Conservation (phyloP, 2,113 vertebrate genomes). For the Aspiorhynchus laticeps region DNA sequence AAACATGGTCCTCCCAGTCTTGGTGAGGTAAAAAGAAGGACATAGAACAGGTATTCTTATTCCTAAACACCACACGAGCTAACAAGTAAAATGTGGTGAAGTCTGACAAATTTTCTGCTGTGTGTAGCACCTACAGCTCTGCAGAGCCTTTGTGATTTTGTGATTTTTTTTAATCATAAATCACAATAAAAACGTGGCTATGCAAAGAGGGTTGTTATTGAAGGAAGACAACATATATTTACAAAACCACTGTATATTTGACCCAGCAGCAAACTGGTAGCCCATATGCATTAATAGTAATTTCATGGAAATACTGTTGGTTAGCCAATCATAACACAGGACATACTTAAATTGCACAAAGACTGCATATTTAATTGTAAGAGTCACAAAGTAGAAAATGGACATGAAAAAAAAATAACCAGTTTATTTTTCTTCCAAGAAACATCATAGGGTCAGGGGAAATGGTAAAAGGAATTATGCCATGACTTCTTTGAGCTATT, state of each 20-base stretch:
- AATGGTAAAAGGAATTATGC: neutral
- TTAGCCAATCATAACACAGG: too few species aligned
- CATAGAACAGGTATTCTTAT: neutral
- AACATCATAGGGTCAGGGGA: neutral
- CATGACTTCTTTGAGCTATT: neutral
- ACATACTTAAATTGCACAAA: neutral
- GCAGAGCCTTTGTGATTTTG: neutral
- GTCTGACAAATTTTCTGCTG: neutral
- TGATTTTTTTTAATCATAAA: too few species aligned
- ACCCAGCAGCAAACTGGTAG: too few species aligned
- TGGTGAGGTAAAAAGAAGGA: neutral
- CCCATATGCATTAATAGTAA: too few species aligned
- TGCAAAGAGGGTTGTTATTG: too few species aligned
- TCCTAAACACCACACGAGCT: neutral
- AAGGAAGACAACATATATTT: too few species aligned
- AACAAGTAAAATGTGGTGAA: neutral
- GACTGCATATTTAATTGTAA: neutral
- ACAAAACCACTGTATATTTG: too few species aligned
- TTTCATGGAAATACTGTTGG: too few species aligned
- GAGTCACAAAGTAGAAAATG: neutral
- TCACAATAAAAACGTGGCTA: too few species aligned
- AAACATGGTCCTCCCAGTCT: neutral
- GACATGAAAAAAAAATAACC: neutral
- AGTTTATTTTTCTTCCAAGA: neutral
- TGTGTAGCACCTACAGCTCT: neutral